A percentile compares a stretch with the other conserved stretches of the same genome.
These are phyloP conservation scores for Ciona savignyi DNA, from an alignment of 23 tunicate genomes.

Conservation along the genomic window DNA sequence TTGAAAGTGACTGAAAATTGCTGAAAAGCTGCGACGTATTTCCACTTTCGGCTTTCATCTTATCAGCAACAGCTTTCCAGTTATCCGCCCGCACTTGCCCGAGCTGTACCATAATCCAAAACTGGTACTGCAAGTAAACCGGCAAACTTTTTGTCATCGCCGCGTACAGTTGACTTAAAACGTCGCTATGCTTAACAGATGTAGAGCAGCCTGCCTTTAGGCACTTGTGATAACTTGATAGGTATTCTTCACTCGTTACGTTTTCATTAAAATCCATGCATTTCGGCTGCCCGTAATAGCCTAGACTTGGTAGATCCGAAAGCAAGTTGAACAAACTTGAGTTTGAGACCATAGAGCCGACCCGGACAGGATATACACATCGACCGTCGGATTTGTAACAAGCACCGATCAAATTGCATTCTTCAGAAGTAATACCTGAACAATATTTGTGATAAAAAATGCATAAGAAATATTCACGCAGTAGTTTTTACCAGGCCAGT, in stretches of 20 bases:
- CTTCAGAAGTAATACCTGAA: neutral
- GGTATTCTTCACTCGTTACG: conserved; percentile 14
- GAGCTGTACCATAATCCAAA: conserved; percentile 16
- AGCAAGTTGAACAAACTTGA: neutral
- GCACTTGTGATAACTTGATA: conserved; percentile 43
- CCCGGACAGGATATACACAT: neutral
- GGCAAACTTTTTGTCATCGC: neutral
- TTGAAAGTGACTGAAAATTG: neutral
- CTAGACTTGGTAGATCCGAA: neutral
- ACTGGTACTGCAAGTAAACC: conserved; percentile 2
- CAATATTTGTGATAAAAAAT: too few relatives aligned
- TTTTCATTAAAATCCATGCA: conserved; percentile 28
- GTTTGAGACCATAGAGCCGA: neutral
- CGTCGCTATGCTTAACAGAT: neutral
- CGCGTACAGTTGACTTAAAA: neutral
- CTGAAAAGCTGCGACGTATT: neutral
- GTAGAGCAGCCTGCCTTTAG: conserved; percentile 56
- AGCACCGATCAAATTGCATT: neutral
- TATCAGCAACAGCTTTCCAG: conserved; percentile 26
- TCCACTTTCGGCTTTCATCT: neutral
- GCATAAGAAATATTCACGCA: too few relatives aligned
- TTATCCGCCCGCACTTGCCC: conserved; percentile 72
- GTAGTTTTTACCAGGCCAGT: neutral
- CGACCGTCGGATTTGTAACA: neutral
- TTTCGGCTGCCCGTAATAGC: conserved; percentile 39